Evolutionary conservation across 2,888 invertebrate genomes (phyloP).

Genomic region (Orthosia gracilis): DNA sequence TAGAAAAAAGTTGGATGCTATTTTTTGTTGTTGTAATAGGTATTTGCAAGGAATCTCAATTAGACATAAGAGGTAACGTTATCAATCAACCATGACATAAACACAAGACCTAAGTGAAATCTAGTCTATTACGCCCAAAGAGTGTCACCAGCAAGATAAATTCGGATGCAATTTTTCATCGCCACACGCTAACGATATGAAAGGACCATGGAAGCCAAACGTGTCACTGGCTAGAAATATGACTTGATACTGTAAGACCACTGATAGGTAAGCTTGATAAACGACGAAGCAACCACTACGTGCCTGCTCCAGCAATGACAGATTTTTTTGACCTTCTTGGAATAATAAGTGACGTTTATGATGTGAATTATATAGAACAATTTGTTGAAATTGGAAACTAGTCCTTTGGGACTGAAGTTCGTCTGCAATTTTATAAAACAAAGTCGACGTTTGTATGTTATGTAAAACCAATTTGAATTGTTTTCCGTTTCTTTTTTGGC

Average conservation of each 20-base stretch:
- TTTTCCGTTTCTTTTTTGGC: background rate
- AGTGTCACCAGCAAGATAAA: slow-evolving; percentile 47
- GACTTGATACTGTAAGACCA: slow-evolving; percentile 77
- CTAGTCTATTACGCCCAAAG: slow-evolving; percentile 23
- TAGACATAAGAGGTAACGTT: background rate
- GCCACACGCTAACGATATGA: slow-evolving; percentile 48
- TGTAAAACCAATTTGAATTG: background rate
- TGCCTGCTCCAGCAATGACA: slow-evolving; percentile 65
- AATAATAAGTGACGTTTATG: slow-evolving; percentile 62
- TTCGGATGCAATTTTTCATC: slow-evolving; percentile 63
- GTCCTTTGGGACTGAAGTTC: slow-evolving; percentile 8
- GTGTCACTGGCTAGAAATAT: slow-evolving; percentile 70
- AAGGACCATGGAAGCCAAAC: slow-evolving; percentile 53
- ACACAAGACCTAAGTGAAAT: slow-evolving; percentile 23
- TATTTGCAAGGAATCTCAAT: background rate
- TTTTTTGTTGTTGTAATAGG: background rate
- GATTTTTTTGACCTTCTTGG: slow-evolving; percentile 60
- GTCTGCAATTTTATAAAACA: background rate
- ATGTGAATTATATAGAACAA: slow-evolving; percentile 32
- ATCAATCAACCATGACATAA: slow-evolving; percentile 13
- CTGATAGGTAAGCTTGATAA: slow-evolving; percentile 81
- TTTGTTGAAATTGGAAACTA: slow-evolving; percentile 29
- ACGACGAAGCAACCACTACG: slow-evolving; percentile 74
- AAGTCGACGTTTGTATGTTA: background rate
- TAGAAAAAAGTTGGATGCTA: background rate